Conservation (phyloP, 2,113 vertebrate genomes). For the Ancistrus triradiatus region DNA sequence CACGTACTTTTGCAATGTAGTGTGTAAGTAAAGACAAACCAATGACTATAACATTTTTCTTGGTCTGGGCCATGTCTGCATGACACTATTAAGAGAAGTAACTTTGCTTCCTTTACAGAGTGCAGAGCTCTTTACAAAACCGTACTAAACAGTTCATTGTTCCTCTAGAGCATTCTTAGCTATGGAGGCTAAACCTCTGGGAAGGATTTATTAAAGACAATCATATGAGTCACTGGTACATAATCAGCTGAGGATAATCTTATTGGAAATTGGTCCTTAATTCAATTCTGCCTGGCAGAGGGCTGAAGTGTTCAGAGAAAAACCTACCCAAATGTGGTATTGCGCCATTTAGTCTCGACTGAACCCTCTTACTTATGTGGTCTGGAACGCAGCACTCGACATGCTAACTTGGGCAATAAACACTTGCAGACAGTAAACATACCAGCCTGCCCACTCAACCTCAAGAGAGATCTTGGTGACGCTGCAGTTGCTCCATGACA, state of each 20-base stretch:
- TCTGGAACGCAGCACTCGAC: background rate
- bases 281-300: no score
- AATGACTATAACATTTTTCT: no score
- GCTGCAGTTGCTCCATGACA: background rate
- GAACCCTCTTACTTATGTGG: background rate
- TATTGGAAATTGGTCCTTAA: no score
- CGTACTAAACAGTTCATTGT: no score
- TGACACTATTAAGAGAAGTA: no score
- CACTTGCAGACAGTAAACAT: constrained; percentile 2
- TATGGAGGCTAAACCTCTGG: background rate
- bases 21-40: no score
- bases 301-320: background rate
- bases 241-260: constrained; percentile 25
- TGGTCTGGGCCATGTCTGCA: no score
- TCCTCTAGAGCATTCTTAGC: no score
- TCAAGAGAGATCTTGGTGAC: background rate
- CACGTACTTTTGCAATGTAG: no score
- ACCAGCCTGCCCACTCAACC: constrained; percentile 9
- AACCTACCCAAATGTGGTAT: background rate
- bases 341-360: background rate
- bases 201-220: constrained; percentile 1
- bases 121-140: no score
- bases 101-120: no score
- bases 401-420: background rate
- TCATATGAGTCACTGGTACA: constrained; percentile 6